Conservation (phyloP, 2,888 invertebrate genomes). For the Emesis furor region DNA sequence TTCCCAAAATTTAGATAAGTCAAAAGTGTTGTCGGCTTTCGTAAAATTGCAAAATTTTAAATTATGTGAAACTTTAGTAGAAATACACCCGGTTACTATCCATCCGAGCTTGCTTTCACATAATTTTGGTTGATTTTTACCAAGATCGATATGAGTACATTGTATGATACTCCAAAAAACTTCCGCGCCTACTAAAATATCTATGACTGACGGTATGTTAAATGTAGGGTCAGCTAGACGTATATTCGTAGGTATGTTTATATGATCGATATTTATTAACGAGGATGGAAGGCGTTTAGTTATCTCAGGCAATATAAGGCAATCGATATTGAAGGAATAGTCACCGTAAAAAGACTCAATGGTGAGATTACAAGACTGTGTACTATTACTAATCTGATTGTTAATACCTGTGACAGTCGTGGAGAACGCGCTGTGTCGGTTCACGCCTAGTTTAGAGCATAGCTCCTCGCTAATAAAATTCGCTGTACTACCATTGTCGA, state of each 20-base stretch:
- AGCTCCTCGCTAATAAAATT: slow-evolving; percentile 30
- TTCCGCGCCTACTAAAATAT: slow-evolving; percentile 61
- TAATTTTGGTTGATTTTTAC: slow-evolving; percentile 30
- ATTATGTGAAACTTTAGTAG: background rate
- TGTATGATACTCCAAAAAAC: slow-evolving; percentile 40
- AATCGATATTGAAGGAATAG: slow-evolving; percentile 35
- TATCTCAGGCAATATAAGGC: slow-evolving; percentile 49
- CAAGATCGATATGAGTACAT: slow-evolving; percentile 16
- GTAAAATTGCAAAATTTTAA: background rate
- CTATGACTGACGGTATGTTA: slow-evolving; percentile 46
- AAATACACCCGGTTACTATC: background rate
- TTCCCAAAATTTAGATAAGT: background rate
- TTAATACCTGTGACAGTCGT: slow-evolving; percentile 57
- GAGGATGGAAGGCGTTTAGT: slow-evolving; percentile 39
- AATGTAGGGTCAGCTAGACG: slow-evolving; percentile 38
- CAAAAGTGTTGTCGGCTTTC: background rate
- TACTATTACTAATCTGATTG: slow-evolving; percentile 37
- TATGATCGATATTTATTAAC: slow-evolving; percentile 32
- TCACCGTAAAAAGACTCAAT: slow-evolving; percentile 43
- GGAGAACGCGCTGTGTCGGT: slow-evolving; percentile 38
- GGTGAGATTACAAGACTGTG: slow-evolving; percentile 55
- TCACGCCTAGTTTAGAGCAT: slow-evolving; percentile 32
- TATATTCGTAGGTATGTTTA: slow-evolving; percentile 38
- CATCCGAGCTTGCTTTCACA: slow-evolving; percentile 31
- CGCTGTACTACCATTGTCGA: slow-evolving; percentile 40